These are phyloP conservation scores for Conistra vaccinii DNA, from an alignment of 2,888 invertebrate genomes.

Conservation along the genomic window DNA sequence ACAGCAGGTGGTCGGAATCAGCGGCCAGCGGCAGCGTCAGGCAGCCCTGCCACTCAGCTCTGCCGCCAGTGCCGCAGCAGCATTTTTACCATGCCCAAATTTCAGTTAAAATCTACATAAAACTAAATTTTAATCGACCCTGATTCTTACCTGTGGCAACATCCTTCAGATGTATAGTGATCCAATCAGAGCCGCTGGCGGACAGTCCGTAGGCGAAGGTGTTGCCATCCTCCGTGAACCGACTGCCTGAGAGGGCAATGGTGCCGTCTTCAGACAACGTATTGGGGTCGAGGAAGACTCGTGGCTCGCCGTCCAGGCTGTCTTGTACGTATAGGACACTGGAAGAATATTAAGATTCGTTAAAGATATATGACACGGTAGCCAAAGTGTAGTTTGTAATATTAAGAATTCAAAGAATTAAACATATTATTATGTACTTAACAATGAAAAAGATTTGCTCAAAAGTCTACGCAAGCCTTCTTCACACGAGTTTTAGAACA, in stretches of 20 bases:
- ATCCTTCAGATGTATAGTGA: slow-evolving; percentile 95
- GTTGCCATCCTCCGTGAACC: slow-evolving; percentile 97
- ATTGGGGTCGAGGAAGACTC: slow-evolving; percentile 99
- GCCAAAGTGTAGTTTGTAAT: no score
- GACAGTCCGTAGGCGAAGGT: slow-evolving; percentile 98
- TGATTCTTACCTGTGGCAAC: slow-evolving; percentile 91
- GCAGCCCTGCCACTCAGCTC: no score
- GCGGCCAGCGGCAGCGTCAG: no score
- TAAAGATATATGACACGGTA: neutral
- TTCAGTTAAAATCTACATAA: neutral
- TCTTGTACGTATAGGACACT: slow-evolving; percentile 98
- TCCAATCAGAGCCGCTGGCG: slow-evolving; percentile 99
- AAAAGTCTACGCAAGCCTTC: neutral
- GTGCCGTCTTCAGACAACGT: slow-evolving; percentile 97
- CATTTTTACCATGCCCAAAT: neutral
- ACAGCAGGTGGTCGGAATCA: no score
- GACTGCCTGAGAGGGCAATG: slow-evolving; percentile 93
- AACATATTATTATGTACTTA: no score
- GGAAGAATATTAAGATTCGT: slow-evolving; percentile 40
- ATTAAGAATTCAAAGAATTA: no score
- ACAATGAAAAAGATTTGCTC: no score
- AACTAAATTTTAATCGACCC: neutral
- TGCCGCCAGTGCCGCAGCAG: no score
- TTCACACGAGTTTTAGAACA: neutral
- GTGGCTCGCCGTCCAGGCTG: slow-evolving; percentile 93